Percentiles rank a stretch among this genome's conserved stretches.
These are phyloP conservation scores for Hoplodrina blanda DNA, from an alignment of 2,888 invertebrate species.

Conservation along the genomic window DNA sequence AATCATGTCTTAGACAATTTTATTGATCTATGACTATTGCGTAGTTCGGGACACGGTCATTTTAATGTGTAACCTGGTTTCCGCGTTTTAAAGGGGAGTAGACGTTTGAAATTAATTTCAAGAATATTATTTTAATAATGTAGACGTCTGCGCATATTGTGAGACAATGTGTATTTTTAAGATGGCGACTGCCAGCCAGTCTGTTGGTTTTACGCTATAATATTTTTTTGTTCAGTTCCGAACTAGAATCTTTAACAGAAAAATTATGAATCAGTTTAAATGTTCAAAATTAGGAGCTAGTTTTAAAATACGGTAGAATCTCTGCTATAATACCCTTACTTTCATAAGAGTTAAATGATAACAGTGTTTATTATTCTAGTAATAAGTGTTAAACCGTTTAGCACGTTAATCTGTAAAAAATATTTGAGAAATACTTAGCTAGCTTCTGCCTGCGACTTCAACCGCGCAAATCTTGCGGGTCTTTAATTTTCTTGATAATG, in stretches of 20 bases:
- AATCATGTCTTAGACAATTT: slow-evolving; percentile 52
- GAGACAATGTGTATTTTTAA: slow-evolving; percentile 51
- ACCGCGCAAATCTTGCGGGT: too few species aligned
- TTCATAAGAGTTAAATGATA: too few species aligned
- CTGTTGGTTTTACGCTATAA: slow-evolving; percentile 7
- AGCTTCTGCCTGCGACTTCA: too few species aligned
- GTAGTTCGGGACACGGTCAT: slow-evolving; percentile 39
- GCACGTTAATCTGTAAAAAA: too few species aligned
- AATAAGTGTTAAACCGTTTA: too few species aligned
- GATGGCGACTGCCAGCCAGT: slow-evolving; percentile 18
- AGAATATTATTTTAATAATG: slow-evolving; percentile 56
- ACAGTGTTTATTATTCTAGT: too few species aligned
- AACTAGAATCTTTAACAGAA: background rate
- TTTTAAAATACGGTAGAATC: too few species aligned
- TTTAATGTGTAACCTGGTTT: slow-evolving; percentile 56
- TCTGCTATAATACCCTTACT: too few species aligned
- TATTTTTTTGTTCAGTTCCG: slow-evolving; percentile 7
- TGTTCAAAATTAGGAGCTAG: too few species aligned
- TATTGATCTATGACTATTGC: slow-evolving; percentile 54
- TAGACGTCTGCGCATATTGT: slow-evolving; percentile 32
- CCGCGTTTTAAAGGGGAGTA: slow-evolving; percentile 49
- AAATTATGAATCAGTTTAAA: too few species aligned
- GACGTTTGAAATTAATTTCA: slow-evolving; percentile 51
- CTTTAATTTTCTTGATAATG: too few species aligned
- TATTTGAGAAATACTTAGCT: too few species aligned